Evolutionary conservation across 2,113 vertebrate species (phyloP), one percentile per base, ranked within the genome.

Genomic region (Triplophysa dalaica): DNA sequence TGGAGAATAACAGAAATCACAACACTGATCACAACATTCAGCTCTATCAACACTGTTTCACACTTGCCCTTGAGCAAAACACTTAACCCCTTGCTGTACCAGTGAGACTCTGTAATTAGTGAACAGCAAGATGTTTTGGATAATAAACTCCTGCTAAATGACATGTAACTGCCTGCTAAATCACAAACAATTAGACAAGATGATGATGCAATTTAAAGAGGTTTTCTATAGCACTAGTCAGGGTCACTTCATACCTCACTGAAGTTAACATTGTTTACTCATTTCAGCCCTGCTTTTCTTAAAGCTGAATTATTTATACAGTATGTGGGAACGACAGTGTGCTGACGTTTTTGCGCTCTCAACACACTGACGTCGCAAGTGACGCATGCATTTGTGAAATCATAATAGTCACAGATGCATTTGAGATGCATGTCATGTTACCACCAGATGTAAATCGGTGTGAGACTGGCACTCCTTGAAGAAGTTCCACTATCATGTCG

Each of bases 121-220:
- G 17, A 38, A 38, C 69, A 56, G 52, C 56, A 58, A 38, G 69
- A 56, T 72, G 52, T 33, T 72, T 29, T n/a, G 24, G 67, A 69
- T 50, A 26, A 54, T 54, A 54, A 70, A 33, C 48, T 56, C 17
- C 19, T 38, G 19, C 26, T 58, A 72, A 56, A 56, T 56, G 50
- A 72, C 26, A 56, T 38, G 26, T 72, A 56, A 72, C 69, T 56
- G 69, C 69, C 26, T 38, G 50, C 69, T 72, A 72, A 56, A 72
- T 70, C 50, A 70, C 50, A 72, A 19, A 12, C 50, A 56, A 72
- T 72, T 72, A 58, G 69, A 58, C 48, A 54, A 29, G 22, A 54
- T 29, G 29, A 68, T 7, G 19, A 9, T 21, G 43, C 21, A 16
- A 24, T 68, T 68, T 68, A 48, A 68, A 70, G 68, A 68, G 12